phyloP scores from a whole-genome alignment of 2,113 vertebrate genomes.

The Lethenteron reissneri region DNA sequence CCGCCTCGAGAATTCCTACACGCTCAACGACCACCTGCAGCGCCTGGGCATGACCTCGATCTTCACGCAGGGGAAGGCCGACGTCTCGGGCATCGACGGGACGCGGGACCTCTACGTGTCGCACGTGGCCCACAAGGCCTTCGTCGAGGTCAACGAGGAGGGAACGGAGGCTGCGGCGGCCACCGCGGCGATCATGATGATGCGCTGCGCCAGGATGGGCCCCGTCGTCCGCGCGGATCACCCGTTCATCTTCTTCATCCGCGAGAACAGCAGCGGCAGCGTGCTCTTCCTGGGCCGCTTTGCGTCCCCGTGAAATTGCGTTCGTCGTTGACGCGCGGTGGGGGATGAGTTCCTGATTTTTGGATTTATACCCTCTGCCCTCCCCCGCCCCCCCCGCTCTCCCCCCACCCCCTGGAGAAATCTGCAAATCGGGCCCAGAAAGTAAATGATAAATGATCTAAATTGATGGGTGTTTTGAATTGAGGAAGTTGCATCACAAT shows the following conservation, averaged over 20 bases:
- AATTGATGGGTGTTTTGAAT: too few species aligned
- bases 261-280: conserved; percentile 34
- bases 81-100: conserved; percentile 57
- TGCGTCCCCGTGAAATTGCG: conserved; percentile 25
- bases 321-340: background rate
- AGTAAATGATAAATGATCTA: too few species aligned
- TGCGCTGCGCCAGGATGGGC: background rate
- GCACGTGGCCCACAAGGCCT: conserved; percentile 51
- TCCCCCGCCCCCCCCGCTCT: too few species aligned
- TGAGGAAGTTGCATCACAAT: too few species aligned
- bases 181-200: conserved; percentile 36
- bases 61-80: conserved; percentile 28
- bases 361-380: too few species aligned
- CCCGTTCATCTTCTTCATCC: conserved; percentile 71
- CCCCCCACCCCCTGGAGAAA: too few species aligned
- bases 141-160: conserved; percentile 74
- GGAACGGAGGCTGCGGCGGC: conserved; percentile 67
- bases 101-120: conserved; percentile 40
- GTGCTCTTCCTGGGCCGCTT: conserved; percentile 50
- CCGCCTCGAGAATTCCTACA: conserved; percentile 48
- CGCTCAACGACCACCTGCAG: conserved; percentile 27
- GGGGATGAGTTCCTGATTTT: too few species aligned
- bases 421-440: too few species aligned
- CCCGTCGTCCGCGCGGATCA: conserved; percentile 27
- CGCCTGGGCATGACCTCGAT: conserved; percentile 40